Evolutionary conservation across 35 echinoderm and acorn worm species (phyloP).

Genomic region (Nesometra sesokonis): DNA sequence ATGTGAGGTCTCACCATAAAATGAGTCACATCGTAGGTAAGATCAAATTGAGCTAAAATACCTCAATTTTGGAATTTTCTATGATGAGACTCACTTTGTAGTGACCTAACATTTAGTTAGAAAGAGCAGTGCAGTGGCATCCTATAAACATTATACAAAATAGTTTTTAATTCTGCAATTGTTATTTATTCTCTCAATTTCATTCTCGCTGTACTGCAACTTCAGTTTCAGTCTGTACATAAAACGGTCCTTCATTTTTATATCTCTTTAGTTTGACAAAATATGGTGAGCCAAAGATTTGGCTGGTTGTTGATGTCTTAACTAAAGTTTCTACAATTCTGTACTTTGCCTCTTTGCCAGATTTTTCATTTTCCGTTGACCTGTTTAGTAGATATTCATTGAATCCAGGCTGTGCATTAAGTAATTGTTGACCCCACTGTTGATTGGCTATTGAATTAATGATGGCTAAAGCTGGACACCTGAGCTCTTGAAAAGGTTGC

Average conservation of each 20-base stretch:
- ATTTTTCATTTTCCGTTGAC: slow-evolving; percentile 60
- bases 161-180: too few species aligned
- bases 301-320: slow-evolving; percentile 24
- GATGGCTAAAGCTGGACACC: slow-evolving; percentile 44
- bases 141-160: too few species aligned
- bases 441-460: slow-evolving; percentile 47
- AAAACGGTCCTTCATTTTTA: slow-evolving; percentile 71
- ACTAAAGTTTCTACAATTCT: slow-evolving; percentile 52
- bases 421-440: slow-evolving; percentile 35
- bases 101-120: too few species aligned
- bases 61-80: too few species aligned
- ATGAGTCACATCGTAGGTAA: too few species aligned
- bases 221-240: slow-evolving; percentile 55
- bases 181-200: neutral
- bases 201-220: slow-evolving; percentile 42
- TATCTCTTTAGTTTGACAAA: slow-evolving; percentile 57
- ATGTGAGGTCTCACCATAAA: too few species aligned
- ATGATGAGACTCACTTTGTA: too few species aligned
- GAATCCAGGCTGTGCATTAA: slow-evolving; percentile 51
- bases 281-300: slow-evolving; percentile 56
- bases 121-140: too few species aligned
- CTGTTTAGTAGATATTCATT: slow-evolving; percentile 70
- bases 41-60: too few species aligned
- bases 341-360: slow-evolving; percentile 69
- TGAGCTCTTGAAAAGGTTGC: slow-evolving; percentile 73